Base-by-base conservation (phyloP, 1,140 invertebrate genomes). In the Odontomachus brunneus region DNA sequence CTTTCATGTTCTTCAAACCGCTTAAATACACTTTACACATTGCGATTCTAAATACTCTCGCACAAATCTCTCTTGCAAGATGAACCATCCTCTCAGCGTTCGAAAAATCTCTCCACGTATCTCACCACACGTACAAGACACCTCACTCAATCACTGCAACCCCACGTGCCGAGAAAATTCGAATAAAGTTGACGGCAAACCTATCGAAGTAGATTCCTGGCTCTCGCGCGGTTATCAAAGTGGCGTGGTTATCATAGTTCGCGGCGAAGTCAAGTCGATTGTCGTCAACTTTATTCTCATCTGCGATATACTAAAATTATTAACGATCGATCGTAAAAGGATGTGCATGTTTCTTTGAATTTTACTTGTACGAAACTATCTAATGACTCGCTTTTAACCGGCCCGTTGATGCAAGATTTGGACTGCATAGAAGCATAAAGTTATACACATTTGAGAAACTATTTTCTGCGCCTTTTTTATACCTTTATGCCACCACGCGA, bases 11-110 rank as follows among this genome's bases (percentile, higher is more conserved):
- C 62, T 89, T 81, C 62, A 86, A 84, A 84, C 65, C 48, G 90
- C 89, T 89, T 84, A 73, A 59, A 87, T 53, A 91, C 65, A 88
- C 72, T 26, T 82, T 84, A 90, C 88, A 87, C 85, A 76, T 84
- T 87, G 83, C 69, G 59, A 80, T 80, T 51, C 73, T 71, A 22
- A 71, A 48, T 83, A 82, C 59, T 60, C 59, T 83, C 55, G 85
- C 85, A 87, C 84, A 59, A 44, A 51, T 49, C 22, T 72, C 44
- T 78, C 60, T 78, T 69, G 65, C 51, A 53, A 66, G 51, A 72
- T 15, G 29, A 12, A 60, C 22, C 48, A 19, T 57, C 33, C 29
- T 57, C n/a, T 86, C 51, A 38, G 75, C 69, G 24, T 49, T 51
- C 53, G 66, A 29, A 19, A 75, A 48, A 44, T 9, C 38, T 69